These are phyloP conservation scores for Callospermophilus lateralis DNA, from an alignment of 2,113 vertebrate genomes.

Conservation along the genomic window DNA sequence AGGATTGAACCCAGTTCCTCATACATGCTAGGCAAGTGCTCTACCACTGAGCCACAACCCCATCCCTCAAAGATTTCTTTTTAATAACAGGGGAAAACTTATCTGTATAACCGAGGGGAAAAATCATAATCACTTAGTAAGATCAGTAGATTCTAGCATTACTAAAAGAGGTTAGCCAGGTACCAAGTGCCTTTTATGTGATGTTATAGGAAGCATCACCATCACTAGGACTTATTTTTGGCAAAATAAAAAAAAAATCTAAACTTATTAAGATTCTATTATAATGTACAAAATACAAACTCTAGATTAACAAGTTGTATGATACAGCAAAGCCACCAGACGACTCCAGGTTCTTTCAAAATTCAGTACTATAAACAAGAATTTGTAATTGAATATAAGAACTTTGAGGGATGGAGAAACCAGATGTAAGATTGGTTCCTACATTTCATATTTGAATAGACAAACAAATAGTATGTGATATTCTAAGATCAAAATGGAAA, in stretches of 20 bases:
- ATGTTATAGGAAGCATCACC: neutral
- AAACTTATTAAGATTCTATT: neutral
- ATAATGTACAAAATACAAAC: neutral
- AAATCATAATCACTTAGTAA: neutral
- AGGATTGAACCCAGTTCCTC: no score
- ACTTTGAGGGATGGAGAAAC: constrained; percentile 8
- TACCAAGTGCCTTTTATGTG: neutral
- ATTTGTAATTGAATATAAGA: neutral
- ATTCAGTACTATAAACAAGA: neutral
- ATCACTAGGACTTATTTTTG: neutral
- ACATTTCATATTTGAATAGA: constrained; percentile 16
- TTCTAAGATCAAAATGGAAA: neutral
- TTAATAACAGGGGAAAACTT: neutral
- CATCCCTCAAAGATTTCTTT: neutral
- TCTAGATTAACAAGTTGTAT: neutral
- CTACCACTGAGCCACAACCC: no score
- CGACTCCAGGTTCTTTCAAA: neutral
- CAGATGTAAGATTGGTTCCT: neutral
- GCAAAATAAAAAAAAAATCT: neutral
- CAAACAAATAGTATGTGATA: neutral
- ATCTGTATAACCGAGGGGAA: neutral
- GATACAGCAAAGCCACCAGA: neutral
- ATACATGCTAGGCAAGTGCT: no score
- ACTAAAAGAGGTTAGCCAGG: neutral
- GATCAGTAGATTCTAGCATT: neutral